phyloP scores from a whole-genome alignment of 2,888 invertebrate species.

The Papilio demoleus region DNA sequence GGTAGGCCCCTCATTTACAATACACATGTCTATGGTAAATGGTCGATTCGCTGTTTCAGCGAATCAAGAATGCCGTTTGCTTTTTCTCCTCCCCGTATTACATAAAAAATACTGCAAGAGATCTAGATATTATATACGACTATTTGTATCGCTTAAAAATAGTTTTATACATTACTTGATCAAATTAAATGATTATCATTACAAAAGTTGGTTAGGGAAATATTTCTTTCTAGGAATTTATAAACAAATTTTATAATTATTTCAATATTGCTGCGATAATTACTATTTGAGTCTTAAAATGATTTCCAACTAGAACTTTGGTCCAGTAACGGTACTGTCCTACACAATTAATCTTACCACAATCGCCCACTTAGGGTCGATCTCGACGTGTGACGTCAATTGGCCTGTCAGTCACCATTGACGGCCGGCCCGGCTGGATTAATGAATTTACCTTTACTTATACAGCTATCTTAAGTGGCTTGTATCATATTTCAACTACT shows the following conservation, averaged over 20 bases:
- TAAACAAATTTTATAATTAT: neutral
- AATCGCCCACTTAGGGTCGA: constrained; percentile 51
- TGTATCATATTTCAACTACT: constrained; percentile 38
- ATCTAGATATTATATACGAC: too few species aligned
- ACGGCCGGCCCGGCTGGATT: constrained; percentile 50
- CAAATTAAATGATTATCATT: neutral
- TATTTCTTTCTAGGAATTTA: neutral
- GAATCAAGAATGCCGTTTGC: too few species aligned
- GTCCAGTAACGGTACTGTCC: constrained; percentile 45
- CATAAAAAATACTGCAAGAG: too few species aligned
- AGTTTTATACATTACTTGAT: neutral
- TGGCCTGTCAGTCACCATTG: constrained; percentile 54
- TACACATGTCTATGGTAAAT: too few species aligned
- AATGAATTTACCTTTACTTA: constrained; percentile 50
- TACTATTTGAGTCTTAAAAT: constrained; percentile 34
- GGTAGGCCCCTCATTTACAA: too few species aligned
- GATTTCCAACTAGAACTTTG: constrained; percentile 33
- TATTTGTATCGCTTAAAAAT: too few species aligned
- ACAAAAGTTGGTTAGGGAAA: neutral
- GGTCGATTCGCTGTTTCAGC: too few species aligned
- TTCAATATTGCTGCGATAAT: constrained; percentile 27
- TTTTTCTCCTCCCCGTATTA: too few species aligned
- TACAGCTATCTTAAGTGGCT: constrained; percentile 36
- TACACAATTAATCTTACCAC: constrained; percentile 52
- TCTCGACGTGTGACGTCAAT: constrained; percentile 49